Base-by-base conservation (phyloP, 2,888 invertebrate genomes). In the Acanthoscelides obtectus region DNA sequence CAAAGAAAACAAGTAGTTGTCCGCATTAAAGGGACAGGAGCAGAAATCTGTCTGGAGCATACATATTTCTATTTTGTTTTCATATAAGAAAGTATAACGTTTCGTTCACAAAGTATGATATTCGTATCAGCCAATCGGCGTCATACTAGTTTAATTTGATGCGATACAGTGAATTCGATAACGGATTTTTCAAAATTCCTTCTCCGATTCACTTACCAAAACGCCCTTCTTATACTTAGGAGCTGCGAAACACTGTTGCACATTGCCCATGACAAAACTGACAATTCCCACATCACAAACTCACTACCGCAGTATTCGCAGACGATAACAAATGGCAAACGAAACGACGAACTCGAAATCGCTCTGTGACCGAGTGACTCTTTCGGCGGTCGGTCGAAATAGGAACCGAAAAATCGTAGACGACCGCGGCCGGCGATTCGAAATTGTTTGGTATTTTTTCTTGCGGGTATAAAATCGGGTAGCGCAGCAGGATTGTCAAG, bases 231-330 rank as follows among this genome's bases (percentile, higher is more conserved):
- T 80, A 72, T 79, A 78, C 72, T 79, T 79, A 67, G 81, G 81
- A 22, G 79, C 79, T 22, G 79, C 77, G 69, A 81, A 81, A 70
- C 81, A 81, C 78, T 81, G 79, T 73, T 81, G 81, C 73, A 81
- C 75, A 74, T 81, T 81, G 76, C 81, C 81, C 81, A 81, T 81
- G 75, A 80, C n/a, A n/a, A n/a, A n/a, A n/a, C n/a, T n/a, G n/a
- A n/a, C 22, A 70, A 67, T 69, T 72, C 70, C 69, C 69, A 71
- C 72, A 74, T 74, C 74, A 73, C 74, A 72, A 68, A 21, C 66
- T 22, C 20, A 45, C 45, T 45, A 45, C 12, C 45, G 17, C 45
- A 45, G 17, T 45, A 1, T 45, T 45, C 45, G 17, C 45, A 12
- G 45, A 45, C 17, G 5, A 45, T 12, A 45, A 45, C 45, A 12